Evolutionary conservation across 1,140 invertebrate species (phyloP).

Genomic region (Aplysia californica): DNA sequence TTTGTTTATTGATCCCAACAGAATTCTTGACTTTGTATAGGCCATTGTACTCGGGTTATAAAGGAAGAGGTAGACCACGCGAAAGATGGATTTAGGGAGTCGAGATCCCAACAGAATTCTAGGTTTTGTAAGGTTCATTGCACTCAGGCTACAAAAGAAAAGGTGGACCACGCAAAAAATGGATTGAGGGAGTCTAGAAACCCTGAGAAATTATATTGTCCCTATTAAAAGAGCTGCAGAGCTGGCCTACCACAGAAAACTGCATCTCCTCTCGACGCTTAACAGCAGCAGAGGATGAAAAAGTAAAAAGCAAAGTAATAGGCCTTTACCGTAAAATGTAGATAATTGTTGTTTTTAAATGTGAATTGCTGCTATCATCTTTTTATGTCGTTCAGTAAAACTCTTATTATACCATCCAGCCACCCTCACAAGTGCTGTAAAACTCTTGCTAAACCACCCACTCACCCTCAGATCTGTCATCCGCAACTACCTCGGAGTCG

Average conservation of each 20-base stretch:
- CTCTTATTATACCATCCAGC: not conserved
- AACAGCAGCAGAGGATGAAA: no score
- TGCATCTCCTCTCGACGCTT: no score
- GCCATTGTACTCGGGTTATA: not conserved
- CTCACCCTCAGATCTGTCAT: not conserved
- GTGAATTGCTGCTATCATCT: no score
- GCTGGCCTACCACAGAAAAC: no score
- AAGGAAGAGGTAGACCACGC: not conserved
- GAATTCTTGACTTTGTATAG: not conserved
- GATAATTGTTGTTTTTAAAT: no score
- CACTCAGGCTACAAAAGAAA: not conserved
- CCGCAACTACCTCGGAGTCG: not conserved
- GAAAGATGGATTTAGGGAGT: not conserved
- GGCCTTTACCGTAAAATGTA: no score
- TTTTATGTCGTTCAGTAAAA: not conserved
- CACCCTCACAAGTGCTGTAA: slow-evolving; percentile 15
- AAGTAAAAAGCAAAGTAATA: no score
- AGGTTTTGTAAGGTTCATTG: not conserved
- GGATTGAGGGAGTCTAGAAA: no score
- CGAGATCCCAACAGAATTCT: not conserved
- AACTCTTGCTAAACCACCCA: not conserved
- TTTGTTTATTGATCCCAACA: not conserved
- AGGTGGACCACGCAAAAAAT: no score
- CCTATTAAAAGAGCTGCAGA: no score
- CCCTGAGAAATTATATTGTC: no score